Conservation (phyloP, 2,113 vertebrate species). For the Osmerus eperlanus region DNA sequence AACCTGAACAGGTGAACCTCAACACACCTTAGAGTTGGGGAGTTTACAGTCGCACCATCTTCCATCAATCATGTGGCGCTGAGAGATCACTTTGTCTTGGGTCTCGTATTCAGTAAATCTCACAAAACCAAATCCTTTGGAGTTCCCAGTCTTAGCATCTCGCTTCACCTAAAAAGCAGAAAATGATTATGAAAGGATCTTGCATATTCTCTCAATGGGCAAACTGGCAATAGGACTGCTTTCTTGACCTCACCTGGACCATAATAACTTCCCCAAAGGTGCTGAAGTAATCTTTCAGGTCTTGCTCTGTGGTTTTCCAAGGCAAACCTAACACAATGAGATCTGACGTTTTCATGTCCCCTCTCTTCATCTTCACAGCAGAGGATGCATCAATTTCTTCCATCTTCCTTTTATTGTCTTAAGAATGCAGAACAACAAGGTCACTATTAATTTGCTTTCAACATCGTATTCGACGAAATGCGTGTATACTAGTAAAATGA, state of each 20-base stretch:
- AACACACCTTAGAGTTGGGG: slow-evolving; percentile 94
- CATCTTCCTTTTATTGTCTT: slow-evolving; percentile 99
- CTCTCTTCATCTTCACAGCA: slow-evolving; percentile 95
- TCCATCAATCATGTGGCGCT: slow-evolving; percentile 98
- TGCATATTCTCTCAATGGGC: too few species aligned
- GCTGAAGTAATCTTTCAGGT: slow-evolving; percentile 96
- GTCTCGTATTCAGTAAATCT: slow-evolving; percentile 95
- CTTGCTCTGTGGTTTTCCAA: slow-evolving; percentile 97
- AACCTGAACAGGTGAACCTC: slow-evolving; percentile 34
- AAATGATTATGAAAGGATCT: too few species aligned
- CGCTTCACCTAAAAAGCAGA: slow-evolving; percentile 83
- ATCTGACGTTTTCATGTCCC: slow-evolving; percentile 96
- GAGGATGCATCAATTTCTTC: slow-evolving; percentile 96
- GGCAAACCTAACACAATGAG: slow-evolving; percentile 94
- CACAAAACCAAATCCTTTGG: slow-evolving; percentile 98
- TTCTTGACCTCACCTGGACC: slow-evolving; percentile 85
- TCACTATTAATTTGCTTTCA: not conserved
- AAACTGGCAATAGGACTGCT: too few species aligned
- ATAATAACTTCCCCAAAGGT: slow-evolving; percentile 98
- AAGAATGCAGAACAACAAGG: slow-evolving; percentile 10
- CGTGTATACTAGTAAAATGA: not conserved
- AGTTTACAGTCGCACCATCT: slow-evolving; percentile 99
- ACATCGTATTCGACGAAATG: not conserved
- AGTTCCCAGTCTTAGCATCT: slow-evolving; percentile 94
- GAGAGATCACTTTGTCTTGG: slow-evolving; percentile 96